Evolutionary conservation across 2,797 vertebrate species (phyloP).

Genomic region (Lagodon rhomboides): DNA sequence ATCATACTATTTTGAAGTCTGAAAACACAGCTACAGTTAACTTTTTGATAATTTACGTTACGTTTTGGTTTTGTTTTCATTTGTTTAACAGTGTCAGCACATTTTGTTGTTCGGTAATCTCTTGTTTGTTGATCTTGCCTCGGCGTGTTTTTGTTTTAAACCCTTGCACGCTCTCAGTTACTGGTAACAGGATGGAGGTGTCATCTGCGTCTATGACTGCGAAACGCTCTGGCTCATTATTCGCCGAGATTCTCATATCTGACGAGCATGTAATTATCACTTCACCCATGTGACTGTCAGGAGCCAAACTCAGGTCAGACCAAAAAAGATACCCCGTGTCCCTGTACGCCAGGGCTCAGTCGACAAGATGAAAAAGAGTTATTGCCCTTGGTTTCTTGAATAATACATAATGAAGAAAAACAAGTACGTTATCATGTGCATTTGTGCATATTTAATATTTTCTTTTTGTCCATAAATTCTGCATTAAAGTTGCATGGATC

Average conservation of each 20-base stretch:
- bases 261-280: slow-evolving; percentile 49
- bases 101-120: slow-evolving; percentile 3
- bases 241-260: slow-evolving; percentile 30
- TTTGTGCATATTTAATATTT: too few relatives aligned
- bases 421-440: too few relatives aligned
- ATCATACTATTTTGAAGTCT: neutral
- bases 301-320: slow-evolving; percentile 34
- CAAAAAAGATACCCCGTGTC: neutral
- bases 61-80: neutral
- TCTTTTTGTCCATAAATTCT: neutral
- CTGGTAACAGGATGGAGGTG: slow-evolving; percentile 22
- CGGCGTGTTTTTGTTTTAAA: slow-evolving; percentile 14
- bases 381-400: neutral
- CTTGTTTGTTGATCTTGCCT: neutral
- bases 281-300: slow-evolving; percentile 23
- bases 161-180: slow-evolving; percentile 1
- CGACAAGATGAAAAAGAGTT: neutral
- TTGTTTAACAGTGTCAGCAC: neutral
- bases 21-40: neutral
- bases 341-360: neutral
- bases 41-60: neutral
- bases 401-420: neutral
- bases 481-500: neutral
- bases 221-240: slow-evolving; percentile 29
- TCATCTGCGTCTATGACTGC: slow-evolving; percentile 24